Evolutionary conservation across 2,113 vertebrate species (phyloP).

Genomic region (Plestiodon gilberti): DNA sequence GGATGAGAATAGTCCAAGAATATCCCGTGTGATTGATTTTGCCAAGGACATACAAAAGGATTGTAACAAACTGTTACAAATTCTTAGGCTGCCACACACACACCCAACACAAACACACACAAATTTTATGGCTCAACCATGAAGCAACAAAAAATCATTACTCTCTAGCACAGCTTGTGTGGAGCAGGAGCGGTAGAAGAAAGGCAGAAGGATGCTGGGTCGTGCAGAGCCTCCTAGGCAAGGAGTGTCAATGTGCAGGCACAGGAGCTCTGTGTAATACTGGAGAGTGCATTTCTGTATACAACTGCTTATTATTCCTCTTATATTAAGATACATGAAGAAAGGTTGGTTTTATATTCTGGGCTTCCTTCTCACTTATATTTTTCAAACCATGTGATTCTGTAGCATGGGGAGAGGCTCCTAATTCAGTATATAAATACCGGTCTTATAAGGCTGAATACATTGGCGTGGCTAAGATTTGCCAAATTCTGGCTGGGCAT

Average conservation of each 20-base stretch:
- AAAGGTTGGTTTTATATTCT: neutral
- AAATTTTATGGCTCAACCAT: too few species aligned
- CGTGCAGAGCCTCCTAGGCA: neutral
- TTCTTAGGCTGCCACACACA: too few species aligned
- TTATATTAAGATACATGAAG: neutral
- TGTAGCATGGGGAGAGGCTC: neutral
- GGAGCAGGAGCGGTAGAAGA: neutral
- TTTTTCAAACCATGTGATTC: conserved; percentile 6
- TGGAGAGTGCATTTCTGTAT: conserved; percentile 1
- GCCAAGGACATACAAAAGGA: too few species aligned
- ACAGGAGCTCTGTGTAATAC: neutral
- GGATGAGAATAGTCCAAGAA: too few species aligned
- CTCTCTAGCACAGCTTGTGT: neutral
- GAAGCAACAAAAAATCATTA: too few species aligned
- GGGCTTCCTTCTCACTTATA: neutral
- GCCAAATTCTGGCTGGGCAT: too few species aligned
- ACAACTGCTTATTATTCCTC: conserved; percentile 5
- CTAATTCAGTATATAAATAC: too few species aligned
- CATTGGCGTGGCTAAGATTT: too few species aligned
- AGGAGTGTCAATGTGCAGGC: neutral
- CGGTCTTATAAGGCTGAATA: too few species aligned
- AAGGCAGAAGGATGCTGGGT: neutral
- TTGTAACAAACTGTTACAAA: too few species aligned
- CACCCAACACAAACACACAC: too few species aligned
- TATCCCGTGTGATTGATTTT: too few species aligned